Base-by-base conservation (phyloP, 2,113 vertebrate genomes). In the Takifugu flavidus region DNA sequence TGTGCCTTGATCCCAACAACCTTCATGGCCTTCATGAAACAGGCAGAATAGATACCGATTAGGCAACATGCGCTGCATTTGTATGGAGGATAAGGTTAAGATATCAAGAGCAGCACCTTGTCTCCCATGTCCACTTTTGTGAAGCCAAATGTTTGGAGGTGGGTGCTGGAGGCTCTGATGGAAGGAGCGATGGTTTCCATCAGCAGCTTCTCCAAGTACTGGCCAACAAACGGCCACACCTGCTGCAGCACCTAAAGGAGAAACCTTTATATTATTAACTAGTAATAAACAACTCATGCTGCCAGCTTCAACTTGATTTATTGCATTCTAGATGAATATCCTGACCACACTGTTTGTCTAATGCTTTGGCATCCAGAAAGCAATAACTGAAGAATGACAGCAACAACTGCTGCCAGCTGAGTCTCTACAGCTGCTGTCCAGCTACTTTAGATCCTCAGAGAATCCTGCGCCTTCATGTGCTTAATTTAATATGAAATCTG, bases 161-260 rank as follows among this genome's bases (percentile, higher is more conserved):
- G 94, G 27, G 50, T 52, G 78, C 92, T 98, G 50, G 93, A 94
- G 29, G 84, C 88, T 3, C 95, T 88, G 73, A 96, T 89, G 52
- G 90, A 88, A 0, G 95, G 94, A 7, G 87, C 90, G 3, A 92
- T 93, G 13, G 91, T 92, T 67, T 94, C 93, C 15, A 91, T 84
- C 64, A 95, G 81, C 73, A 95, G 86, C 84, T 94, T 95, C 85
- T 95, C 93, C 44, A 94, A 79, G 60, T 94, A 96, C 66, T 95
- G 94, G 5, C 95, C 94, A 0, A 98, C 88, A 61, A 93, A 98
- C 0, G 95, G 95, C 95, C 95, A 98, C 31, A 94, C 91, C 74
- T 96, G 95, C 39, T 93, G 91, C 67, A 96, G 82, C 25, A 98
- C 89, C 95, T 98, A 62, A 26, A 5, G 39, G 34, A 59, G 13